A percentile compares a stretch with the other conserved stretches of the same genome.
phyloP scores from a whole-genome alignment of 2,113 vertebrate species.

The Thinocorus orbignyianus region DNA sequence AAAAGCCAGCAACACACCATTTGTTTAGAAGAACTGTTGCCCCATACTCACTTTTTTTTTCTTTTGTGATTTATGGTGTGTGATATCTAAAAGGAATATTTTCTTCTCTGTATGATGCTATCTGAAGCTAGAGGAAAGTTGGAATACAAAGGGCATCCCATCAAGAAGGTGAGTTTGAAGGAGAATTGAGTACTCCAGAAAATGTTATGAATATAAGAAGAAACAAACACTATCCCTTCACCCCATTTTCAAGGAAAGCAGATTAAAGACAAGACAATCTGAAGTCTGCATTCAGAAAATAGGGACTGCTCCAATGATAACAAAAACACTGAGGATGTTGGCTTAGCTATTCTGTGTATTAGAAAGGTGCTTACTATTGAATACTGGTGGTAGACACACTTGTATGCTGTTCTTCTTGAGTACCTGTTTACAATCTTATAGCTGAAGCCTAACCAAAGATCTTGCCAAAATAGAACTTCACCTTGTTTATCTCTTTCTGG shows the following conservation, averaged over 20 bases:
- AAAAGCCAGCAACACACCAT: neutral
- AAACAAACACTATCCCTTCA: neutral
- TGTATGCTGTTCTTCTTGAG: neutral
- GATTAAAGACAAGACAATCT: neutral
- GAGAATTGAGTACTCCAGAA: neutral
- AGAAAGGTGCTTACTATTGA: neutral
- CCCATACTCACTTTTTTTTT: neutral
- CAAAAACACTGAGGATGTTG: neutral
- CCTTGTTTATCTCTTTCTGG: neutral
- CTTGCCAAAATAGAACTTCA: neutral
- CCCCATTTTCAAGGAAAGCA: neutral
- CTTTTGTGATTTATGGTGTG: no score
- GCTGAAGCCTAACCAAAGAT: neutral
- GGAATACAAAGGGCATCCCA: neutral
- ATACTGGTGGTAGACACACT: neutral
- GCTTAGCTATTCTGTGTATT: neutral
- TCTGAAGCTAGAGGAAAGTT: neutral
- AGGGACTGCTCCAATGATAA: neutral
- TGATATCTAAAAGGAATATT: neutral
- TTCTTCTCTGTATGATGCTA: fast-evolving
- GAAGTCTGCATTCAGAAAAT: neutral
- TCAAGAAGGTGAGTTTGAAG: neutral
- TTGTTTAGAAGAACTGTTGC: neutral
- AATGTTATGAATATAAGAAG: neutral
- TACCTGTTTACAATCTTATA: neutral